Percentiles rank a stretch among this genome's conserved stretches.
Conservation (phyloP, 2,113 vertebrate genomes). For the Diadophis punctatus region DNA sequence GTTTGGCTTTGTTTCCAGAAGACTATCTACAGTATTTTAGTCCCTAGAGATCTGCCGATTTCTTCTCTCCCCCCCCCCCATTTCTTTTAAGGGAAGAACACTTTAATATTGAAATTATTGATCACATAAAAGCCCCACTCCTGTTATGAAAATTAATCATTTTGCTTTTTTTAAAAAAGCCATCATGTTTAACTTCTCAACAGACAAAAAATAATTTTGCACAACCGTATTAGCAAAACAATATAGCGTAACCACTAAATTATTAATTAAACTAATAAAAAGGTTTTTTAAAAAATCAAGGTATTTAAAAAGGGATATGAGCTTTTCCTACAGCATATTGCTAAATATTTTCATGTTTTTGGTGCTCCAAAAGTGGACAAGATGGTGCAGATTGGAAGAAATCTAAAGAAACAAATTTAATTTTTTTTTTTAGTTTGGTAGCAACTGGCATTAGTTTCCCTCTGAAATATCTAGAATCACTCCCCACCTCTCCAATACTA, state of each 20-base stretch:
- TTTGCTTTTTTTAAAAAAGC: neutral
- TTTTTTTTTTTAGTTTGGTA: neutral
- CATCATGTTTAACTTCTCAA: neutral
- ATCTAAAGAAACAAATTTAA: neutral
- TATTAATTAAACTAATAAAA: neutral
- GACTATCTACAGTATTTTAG: neutral
- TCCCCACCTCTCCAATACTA: too few species aligned
- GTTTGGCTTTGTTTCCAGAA: neutral
- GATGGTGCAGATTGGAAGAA: neutral
- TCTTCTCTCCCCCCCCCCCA: neutral
- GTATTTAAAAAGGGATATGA: neutral
- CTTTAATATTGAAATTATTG: neutral
- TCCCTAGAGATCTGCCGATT: neutral
- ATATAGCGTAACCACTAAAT: neutral
- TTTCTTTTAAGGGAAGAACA: neutral
- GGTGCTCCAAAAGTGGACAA: neutral
- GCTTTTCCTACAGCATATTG: neutral
- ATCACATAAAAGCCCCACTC: neutral
- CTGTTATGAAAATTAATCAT: neutral
- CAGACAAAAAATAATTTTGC: neutral
- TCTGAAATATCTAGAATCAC: neutral
- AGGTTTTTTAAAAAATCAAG: neutral
- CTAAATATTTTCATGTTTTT: neutral
- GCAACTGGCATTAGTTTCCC: neutral
- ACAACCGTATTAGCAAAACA: neutral